phyloP scores from a whole-genome alignment of 2,797 vertebrate genomes.

The Oreochromis grahami region DNA sequence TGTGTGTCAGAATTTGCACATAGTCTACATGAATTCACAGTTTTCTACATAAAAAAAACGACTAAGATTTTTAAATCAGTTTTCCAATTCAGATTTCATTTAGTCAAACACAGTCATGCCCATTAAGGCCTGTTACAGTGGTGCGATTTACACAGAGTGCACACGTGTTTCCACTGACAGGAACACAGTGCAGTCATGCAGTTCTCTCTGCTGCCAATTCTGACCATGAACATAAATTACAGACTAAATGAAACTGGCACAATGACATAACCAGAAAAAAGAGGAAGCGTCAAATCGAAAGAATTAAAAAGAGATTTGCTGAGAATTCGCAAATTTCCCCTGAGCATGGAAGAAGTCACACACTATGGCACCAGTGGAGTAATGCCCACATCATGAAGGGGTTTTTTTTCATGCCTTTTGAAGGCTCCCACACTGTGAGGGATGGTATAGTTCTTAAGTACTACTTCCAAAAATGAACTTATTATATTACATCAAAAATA shows the following conservation, averaged over 20 bases:
- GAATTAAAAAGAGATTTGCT: neutral
- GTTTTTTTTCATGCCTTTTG: neutral
- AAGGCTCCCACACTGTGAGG: neutral
- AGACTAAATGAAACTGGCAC: neutral
- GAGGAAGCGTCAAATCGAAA: neutral
- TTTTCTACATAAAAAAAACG: neutral
- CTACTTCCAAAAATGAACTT: neutral
- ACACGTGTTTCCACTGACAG: neutral
- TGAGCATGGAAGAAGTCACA: neutral
- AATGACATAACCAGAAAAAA: neutral
- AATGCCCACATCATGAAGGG: conserved; percentile 45
- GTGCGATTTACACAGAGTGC: neutral
- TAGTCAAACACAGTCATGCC: neutral
- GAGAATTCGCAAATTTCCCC: neutral
- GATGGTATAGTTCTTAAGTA: neutral
- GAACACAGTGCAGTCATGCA: neutral
- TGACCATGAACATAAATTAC: neutral
- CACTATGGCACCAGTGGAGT: neutral
- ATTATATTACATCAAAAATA: neutral
- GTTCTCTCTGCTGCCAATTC: neutral
- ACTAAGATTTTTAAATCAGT: neutral
- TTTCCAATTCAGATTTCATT: neutral
- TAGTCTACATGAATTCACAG: neutral
- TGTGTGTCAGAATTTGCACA: neutral
- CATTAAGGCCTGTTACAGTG: neutral